phyloP scores from a whole-genome alignment of 2,113 vertebrate genomes.

The Gila orcuttii region DNA sequence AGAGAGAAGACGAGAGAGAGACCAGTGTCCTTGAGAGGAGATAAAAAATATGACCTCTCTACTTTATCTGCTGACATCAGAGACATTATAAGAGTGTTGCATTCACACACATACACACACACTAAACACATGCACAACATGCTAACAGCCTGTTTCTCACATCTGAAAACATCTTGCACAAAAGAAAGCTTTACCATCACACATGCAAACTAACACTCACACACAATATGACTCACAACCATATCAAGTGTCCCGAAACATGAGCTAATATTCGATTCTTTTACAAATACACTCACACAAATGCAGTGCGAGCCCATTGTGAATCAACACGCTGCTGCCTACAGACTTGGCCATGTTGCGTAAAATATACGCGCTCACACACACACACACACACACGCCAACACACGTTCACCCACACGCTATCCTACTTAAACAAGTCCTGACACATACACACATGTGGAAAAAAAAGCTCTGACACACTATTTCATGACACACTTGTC shows the following conservation, averaged over 20 bases:
- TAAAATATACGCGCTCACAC: neutral
- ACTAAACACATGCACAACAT: slow-evolving; percentile 5
- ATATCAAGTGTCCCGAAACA: slow-evolving; percentile 14
- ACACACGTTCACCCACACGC: slow-evolving; percentile 25
- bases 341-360: slow-evolving; percentile 20
- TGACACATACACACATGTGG: slow-evolving; percentile 14
- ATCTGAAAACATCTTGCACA: slow-evolving; percentile 25
- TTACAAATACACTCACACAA: slow-evolving; percentile 8
- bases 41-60: slow-evolving; percentile 50
- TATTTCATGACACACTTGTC: slow-evolving; percentile 28
- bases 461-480: neutral
- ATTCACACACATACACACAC: slow-evolving; percentile 1
- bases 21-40: slow-evolving; percentile 48
- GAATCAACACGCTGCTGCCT: slow-evolving; percentile 12
- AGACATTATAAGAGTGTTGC: neutral
- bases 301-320: neutral
- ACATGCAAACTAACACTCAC: slow-evolving; percentile 39
- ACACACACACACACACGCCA: slow-evolving; percentile 21
- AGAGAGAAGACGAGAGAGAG: slow-evolving; percentile 20
- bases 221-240: slow-evolving; percentile 5
- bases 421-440: slow-evolving; percentile 5
- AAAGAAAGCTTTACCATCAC: slow-evolving; percentile 3
- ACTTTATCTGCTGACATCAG: slow-evolving; percentile 20
- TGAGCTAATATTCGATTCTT: slow-evolving; percentile 31
- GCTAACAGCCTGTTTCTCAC: slow-evolving; percentile 24